Evolutionary conservation across 2,113 vertebrate species (phyloP).

Genomic region (Sander vitreus): DNA sequence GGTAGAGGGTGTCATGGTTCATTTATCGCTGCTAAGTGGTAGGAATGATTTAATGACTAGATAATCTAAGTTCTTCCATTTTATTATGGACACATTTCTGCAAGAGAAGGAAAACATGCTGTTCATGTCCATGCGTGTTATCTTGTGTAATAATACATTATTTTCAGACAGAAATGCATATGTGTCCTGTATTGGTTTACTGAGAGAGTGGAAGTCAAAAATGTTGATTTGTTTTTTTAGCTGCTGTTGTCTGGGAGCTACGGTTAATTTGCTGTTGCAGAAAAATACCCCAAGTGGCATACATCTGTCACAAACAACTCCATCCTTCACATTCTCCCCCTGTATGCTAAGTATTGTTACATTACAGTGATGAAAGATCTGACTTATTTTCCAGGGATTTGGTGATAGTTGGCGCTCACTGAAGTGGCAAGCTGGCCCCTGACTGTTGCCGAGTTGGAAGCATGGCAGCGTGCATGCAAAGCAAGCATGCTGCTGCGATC

Average conservation of each 20-base stretch:
- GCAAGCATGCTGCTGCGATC: slow-evolving; percentile 86
- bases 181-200: not conserved
- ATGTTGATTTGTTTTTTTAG: slow-evolving; percentile 35
- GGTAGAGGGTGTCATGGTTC: slow-evolving; percentile 5
- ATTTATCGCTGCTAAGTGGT: slow-evolving; percentile 17
- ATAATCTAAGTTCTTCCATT: slow-evolving; percentile 6
- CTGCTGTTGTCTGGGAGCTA: slow-evolving; percentile 26
- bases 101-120: not conserved
- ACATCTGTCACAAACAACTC: slow-evolving; percentile 45
- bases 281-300: slow-evolving; percentile 31
- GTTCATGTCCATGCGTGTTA: not conserved
- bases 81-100: slow-evolving; percentile 6
- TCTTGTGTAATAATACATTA: not conserved
- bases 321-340: not conserved
- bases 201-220: slow-evolving; percentile 10
- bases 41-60: slow-evolving; percentile 25
- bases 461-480: slow-evolving; percentile 77
- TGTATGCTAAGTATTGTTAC: slow-evolving; percentile 19
- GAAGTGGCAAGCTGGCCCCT: slow-evolving; percentile 88
- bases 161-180: not conserved
- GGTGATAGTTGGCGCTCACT: slow-evolving; percentile 85
- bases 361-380: slow-evolving; percentile 38
- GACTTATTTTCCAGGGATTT: slow-evolving; percentile 80
- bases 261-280: slow-evolving; percentile 35
- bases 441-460: slow-evolving; percentile 83